Evolutionary conservation across 1,140 invertebrate species (phyloP).

Genomic region (Leptonema lineaticorne): DNA sequence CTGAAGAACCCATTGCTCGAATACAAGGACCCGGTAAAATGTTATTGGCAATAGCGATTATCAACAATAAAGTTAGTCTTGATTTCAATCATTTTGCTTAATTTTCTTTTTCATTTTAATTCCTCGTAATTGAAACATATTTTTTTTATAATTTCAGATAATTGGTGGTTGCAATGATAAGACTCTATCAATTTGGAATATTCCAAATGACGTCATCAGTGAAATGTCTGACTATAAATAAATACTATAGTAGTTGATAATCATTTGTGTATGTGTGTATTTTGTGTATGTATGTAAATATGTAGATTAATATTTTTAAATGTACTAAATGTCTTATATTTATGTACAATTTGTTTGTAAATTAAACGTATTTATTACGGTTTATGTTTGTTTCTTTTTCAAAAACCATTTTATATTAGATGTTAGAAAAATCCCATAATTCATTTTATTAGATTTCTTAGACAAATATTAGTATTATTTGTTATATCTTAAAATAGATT

Average conservation of each 20-base stretch:
- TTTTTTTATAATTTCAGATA: slow-evolving; percentile 55
- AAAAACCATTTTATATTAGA: neutral
- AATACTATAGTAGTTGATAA: neutral
- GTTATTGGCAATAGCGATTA: slow-evolving; percentile 63
- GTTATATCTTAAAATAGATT: no score
- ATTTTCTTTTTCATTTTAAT: slow-evolving; percentile 20
- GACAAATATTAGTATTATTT: no score
- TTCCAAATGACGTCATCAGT: slow-evolving; percentile 58
- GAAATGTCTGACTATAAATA: neutral
- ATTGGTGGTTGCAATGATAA: slow-evolving; percentile 66
- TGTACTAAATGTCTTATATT: neutral
- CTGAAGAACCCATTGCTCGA: slow-evolving; percentile 56
- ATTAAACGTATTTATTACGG: neutral
- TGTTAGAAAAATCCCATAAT: no score
- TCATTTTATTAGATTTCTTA: no score
- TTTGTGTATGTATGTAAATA: neutral
- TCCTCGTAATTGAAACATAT: neutral
- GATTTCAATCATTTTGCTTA: slow-evolving; percentile 21
- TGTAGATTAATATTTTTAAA: no score
- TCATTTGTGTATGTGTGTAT: no score
- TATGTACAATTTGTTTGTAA: neutral
- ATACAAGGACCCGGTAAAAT: slow-evolving; percentile 66
- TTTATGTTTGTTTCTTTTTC: neutral
- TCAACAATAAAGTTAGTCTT: slow-evolving; percentile 60
- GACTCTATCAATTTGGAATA: slow-evolving; percentile 60